Base-by-base conservation (phyloP, 2,113 vertebrate genomes). In the Rhabdornis inornatus region DNA sequence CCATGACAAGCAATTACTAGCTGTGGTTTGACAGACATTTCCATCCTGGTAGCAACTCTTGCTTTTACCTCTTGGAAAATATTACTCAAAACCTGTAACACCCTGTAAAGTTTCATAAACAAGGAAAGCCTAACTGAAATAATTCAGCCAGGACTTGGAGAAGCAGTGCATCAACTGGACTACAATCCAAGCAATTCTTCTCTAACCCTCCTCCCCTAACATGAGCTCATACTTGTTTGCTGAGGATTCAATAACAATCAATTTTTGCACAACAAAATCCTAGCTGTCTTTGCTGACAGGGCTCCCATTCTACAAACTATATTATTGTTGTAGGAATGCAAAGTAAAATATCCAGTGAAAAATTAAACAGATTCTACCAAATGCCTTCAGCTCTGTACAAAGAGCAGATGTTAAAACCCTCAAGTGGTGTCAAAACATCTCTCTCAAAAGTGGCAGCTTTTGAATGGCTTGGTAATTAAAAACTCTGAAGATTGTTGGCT, bases 371-470 rank as follows among this genome's bases (percentile, higher is more conserved):
- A 68, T 89, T 92, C 71, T 50, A 69, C 50, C 63, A 44, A 42
- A 40, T 59, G 68, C 84, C 77, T 84, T 83, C 74, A 81, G 72
- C 69, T 90, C 80, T 1, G 1, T 77, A 92, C 77, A 83, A 75
- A 87, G 90, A 96, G 88, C 90, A 95, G 86, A 97, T 78, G 91
- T 89, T 92, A 88, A 94, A 89, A 74, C 72, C 84, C 90, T 90
- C 44, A 28, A 77, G 39, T 68, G 53, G 83, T 77, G 78, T 94
- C 87, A 94, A 92, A 95, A 86, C 92, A 81, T 35, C 93, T 89
- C 90, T 83, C 83, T 93, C n/a, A 12, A 40, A 95, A 90, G 95
- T 87, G 89, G 60, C 91, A 87, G 83, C 87, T 92, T 95, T 89
- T 87, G 76, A 94, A 90, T 45, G 59, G 85, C 59, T 82, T 60